These are phyloP conservation scores for Synanthedon vespiformis DNA, from an alignment of 2,888 invertebrate species.

Conservation along the genomic window DNA sequence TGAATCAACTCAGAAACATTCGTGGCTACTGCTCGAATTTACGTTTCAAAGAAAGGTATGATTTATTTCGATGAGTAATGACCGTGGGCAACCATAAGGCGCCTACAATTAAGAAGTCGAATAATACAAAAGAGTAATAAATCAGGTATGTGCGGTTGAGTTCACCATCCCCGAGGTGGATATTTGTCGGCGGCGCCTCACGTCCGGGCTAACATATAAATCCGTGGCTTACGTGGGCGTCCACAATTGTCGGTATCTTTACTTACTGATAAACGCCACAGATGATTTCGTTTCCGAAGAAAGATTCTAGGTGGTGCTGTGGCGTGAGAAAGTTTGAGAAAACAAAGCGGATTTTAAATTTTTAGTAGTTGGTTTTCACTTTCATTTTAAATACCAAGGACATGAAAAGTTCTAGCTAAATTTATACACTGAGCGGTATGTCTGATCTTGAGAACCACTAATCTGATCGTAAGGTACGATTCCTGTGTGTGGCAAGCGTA, in stretches of 20 bases:
- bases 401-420: too few relatives aligned
- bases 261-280: conserved; percentile 25
- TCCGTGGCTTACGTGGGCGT: conserved; percentile 40
- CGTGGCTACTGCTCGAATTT: too few relatives aligned
- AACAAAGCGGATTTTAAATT: too few relatives aligned
- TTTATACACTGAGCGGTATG: too few relatives aligned
- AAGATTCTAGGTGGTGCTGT: conserved; percentile 12
- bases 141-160: conserved; percentile 13
- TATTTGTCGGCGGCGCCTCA: conserved; percentile 23
- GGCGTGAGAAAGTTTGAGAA: conserved; percentile 22
- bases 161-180: conserved; percentile 11
- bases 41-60: neutral
- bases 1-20: too few relatives aligned
- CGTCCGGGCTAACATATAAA: conserved; percentile 30
- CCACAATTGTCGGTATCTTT: conserved; percentile 31
- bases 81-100: neutral
- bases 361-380: too few relatives aligned
- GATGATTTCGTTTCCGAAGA: conserved; percentile 20
- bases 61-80: conserved; percentile 1
- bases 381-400: too few relatives aligned
- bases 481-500: too few relatives aligned
- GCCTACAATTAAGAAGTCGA: conserved; percentile 1
- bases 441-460: too few relatives aligned
- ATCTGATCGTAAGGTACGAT: too few relatives aligned
- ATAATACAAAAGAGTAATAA: conserved; percentile 14